phyloP scores from a whole-genome alignment of 2,797 vertebrate genomes.

The Babyrousa celebensis region DNA sequence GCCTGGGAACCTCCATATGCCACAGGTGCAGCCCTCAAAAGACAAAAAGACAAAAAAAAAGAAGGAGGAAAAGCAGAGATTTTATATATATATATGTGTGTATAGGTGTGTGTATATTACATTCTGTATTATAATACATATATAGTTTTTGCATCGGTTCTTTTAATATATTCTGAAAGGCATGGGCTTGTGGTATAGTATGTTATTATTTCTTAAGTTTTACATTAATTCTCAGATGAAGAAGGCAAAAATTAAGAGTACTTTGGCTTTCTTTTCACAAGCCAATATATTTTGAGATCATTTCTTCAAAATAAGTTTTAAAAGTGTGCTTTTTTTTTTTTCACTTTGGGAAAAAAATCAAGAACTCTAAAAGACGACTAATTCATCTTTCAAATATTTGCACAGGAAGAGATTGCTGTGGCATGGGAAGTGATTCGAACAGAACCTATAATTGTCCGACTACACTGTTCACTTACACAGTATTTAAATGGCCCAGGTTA shows the following conservation, averaged over 20 bases:
- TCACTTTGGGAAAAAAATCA: not conserved
- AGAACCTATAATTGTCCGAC: constrained; percentile 95
- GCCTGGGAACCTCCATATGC: no score
- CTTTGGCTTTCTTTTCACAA: constrained; percentile 40
- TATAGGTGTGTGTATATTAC: no score
- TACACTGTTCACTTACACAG: constrained; percentile 96
- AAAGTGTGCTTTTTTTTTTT: not conserved
- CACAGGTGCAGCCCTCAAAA: no score
- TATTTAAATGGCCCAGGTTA: constrained; percentile 96
- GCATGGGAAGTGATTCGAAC: constrained; percentile 96
- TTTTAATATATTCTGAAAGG: constrained; percentile 50
- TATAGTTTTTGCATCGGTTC: not conserved
- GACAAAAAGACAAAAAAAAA: no score
- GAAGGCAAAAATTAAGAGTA: constrained; percentile 23
- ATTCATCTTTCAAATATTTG: constrained; percentile 75
- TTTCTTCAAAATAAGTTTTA: not conserved
- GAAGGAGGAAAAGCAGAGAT: no score
- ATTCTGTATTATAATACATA: not conserved
- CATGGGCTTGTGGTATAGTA: not conserved
- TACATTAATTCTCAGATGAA: constrained; percentile 34
- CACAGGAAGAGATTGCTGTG: constrained; percentile 96
- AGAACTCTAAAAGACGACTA: constrained; percentile 10
- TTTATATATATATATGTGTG: no score
- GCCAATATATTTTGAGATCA: not conserved
- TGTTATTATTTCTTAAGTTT: constrained; percentile 12